Conservation (phyloP, 2,888 invertebrate genomes). For the Phorcus lineatus region DNA sequence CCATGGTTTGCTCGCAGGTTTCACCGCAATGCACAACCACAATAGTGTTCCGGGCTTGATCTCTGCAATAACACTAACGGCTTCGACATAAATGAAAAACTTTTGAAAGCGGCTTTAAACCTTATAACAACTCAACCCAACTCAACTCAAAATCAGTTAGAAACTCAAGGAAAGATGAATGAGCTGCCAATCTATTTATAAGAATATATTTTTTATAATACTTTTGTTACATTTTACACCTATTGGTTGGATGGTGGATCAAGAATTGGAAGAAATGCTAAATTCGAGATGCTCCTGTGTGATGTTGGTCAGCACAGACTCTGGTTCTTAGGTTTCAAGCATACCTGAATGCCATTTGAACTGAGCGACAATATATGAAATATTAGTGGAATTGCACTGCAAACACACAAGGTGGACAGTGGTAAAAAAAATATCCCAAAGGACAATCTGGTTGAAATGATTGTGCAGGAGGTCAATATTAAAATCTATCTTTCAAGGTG, state of each 20-base stretch:
- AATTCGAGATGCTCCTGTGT: slow-evolving; percentile 40
- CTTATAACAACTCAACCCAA: no score
- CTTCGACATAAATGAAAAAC: no score
- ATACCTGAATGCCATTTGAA: slow-evolving; percentile 28
- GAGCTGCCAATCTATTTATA: slow-evolving; percentile 25
- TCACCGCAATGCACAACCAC: no score
- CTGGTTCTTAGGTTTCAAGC: slow-evolving; percentile 41
- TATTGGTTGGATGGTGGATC: slow-evolving; percentile 38
- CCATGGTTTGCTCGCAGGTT: no score
- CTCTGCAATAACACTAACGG: no score
- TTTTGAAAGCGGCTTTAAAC: no score
- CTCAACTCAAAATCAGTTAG: no score
- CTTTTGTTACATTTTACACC: slow-evolving; percentile 38
- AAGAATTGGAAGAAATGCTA: slow-evolving; percentile 36
- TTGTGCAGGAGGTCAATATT: slow-evolving; percentile 32
- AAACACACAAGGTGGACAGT: slow-evolving; percentile 33
- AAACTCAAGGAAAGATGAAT: neutral
- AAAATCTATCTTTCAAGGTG: slow-evolving; percentile 27
- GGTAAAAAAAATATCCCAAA: slow-evolving; percentile 39
- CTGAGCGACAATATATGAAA: slow-evolving; percentile 31
- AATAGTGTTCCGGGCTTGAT: no score
- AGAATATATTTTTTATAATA: no score
- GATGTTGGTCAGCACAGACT: slow-evolving; percentile 32
- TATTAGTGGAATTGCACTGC: slow-evolving; percentile 42
- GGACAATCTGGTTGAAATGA: slow-evolving; percentile 46